Evolutionary conservation across 2,113 vertebrate genomes (phyloP), one percentile per base, ranked within the genome.

Genomic region (Pterocles orientalis): DNA sequence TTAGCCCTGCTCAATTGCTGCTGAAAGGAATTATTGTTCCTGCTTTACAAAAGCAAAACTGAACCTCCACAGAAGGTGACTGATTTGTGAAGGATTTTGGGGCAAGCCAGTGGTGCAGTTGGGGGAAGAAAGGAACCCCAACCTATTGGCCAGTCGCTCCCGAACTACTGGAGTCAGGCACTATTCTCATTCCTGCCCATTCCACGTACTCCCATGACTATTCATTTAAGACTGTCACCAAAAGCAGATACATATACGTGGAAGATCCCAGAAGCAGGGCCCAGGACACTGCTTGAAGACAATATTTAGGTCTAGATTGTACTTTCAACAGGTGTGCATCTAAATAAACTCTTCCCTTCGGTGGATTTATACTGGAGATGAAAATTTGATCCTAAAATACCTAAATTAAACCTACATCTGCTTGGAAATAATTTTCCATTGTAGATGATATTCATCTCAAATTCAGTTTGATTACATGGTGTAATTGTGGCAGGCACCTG

Each of bases 11-110:
- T 58, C 82, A 73, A 29, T 53, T 62, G 20, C 50, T 36, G 73
- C 87, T 94, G 85, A 96, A 96, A 88, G 82, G 82, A 86, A 75
- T 26, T 76, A 62, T 82, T 96, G 94, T 93, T 96, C 85, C 66
- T 18, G 33, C 72, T 75, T 16, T 20, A 87, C 71, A 92, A 92
- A 86, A 81, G 82, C 76, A 93, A 77, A 78, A 60, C 56, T 11
- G 31, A 93, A 54, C 90, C 86, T 88, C 72, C 48, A 73, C 90
- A 68, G 92, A 93, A 95, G 90, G 90, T 71, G 61, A 88, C 72
- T n/a, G 45, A 82, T 64, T 91, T 68, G 86, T 17, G 26, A 53
- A 65, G 66, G 77, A 57, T 57, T 96, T 91, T 72, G 79, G 1
- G 1, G 66, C 73, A 72, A 81, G 62, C 20, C 60, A 78, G 71